Evolutionary conservation across 2,113 vertebrate genomes (phyloP), one percentile per base, ranked within the genome.

Genomic region (Bombycilla garrulus): DNA sequence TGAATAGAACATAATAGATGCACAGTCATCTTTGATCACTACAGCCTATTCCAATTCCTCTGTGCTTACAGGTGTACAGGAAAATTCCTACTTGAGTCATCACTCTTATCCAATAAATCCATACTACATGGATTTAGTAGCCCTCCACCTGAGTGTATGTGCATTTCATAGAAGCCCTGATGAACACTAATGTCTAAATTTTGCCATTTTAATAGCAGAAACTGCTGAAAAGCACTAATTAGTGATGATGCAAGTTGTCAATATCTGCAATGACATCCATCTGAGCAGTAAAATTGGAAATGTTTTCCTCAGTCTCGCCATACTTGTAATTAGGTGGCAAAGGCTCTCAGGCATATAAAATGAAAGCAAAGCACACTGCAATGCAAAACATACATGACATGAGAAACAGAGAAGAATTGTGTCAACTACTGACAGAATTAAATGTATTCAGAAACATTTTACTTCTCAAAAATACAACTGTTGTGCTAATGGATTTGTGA

Each of bases 11-110:
- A 73, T 53, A 47, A 72, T 12, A 14, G n/a, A 9, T 31, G 9
- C 22, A 53, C 0, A 0, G 8, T 35, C 36, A 21, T 47, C 58
- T 81, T 86, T 2, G 5, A 26, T 40, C 36, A 12, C 25, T 24
- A n/a, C 29, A 90, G 15, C 7, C 21, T 76, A 11, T 64, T 74
- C 33, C 26, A 44, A 2, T 5, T 69, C 22, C 36, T 82, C 35
- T 64, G 12, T 47, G 9, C 10, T 57, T 50, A 57, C 15, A 17
- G 16, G 6, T 13, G 18, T 42, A 48, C 7, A 48, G n/a, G 2
- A 5, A 89, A 73, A 88, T 47, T 44, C 26, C 15, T 50, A 47
- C 8, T 48, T 62, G 26, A 28, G 15, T 40, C 47, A 65, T 35
- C 11, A 24, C 56, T 71, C 29, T 33, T 23, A 38, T 60, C 38